Conservation (phyloP, 2,113 vertebrate genomes). For the Oryctolagus cuniculus region mOryCun1.1 NC_091435.1:78012001-78012500, state of each 20-base stretch:
- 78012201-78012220: not conserved
- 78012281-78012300: not conserved
- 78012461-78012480: slow-evolving; percentile 88
- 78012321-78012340: not conserved
- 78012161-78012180: slow-evolving; percentile 42
- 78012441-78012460: slow-evolving; percentile 88
- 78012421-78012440: not conserved
- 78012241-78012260: not conserved
- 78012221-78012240: not conserved
- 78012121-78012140: slow-evolving; percentile 53
- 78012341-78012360: too few species aligned
- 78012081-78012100: not conserved
- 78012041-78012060: slow-evolving; percentile 47
- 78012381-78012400: not conserved
- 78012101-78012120: not conserved
- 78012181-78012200: slow-evolving; percentile 15
- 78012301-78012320: not conserved
- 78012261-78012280: slow-evolving; percentile 17
- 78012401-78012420: not conserved
- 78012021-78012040: slow-evolving; percentile 37
- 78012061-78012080: slow-evolving; percentile 46
- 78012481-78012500: slow-evolving; percentile 88
- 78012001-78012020: not conserved
- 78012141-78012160: not conserved
- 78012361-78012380: slow-evolving; percentile 22